Evolutionary conservation across 2,797 vertebrate species (phyloP).

Genomic region (Hypotaenidia philippensis): DNA sequence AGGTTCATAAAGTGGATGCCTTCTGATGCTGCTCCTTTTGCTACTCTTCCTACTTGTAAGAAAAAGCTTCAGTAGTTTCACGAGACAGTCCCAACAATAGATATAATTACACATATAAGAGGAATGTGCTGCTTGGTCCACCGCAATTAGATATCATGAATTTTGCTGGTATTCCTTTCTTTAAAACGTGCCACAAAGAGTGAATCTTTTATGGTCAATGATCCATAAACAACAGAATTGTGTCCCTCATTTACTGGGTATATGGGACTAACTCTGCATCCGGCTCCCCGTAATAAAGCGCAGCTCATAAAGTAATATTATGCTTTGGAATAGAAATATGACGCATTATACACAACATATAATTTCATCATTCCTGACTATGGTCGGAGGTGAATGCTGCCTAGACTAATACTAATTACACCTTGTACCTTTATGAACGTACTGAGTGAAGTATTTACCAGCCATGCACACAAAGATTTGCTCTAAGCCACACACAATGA

Average conservation of each 20-base stretch:
- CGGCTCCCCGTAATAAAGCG: constrained; percentile 10
- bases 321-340: background rate
- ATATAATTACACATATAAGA: background rate
- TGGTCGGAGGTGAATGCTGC: background rate
- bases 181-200: background rate
- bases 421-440: background rate
- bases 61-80: background rate
- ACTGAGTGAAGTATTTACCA: constrained; percentile 16
- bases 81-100: background rate
- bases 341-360: background rate
- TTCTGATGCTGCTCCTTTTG: background rate
- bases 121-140: background rate
- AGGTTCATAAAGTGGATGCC: background rate
- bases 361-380: constrained; percentile 18
- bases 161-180: background rate
- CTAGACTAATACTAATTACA: constrained; percentile 22
- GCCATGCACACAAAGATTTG: constrained; percentile 27
- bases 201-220: background rate
- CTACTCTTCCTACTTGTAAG: background rate
- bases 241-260: background rate
- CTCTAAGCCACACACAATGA: constrained; percentile 22
- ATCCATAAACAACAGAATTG: background rate
- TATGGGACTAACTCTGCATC: background rate
- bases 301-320: constrained; percentile 7
- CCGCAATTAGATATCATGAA: background rate